A percentile compares a stretch with the other conserved stretches of the same genome.
Conservation (phyloP, 2,797 vertebrate species). For the Hipposideros larvatus region DNA sequence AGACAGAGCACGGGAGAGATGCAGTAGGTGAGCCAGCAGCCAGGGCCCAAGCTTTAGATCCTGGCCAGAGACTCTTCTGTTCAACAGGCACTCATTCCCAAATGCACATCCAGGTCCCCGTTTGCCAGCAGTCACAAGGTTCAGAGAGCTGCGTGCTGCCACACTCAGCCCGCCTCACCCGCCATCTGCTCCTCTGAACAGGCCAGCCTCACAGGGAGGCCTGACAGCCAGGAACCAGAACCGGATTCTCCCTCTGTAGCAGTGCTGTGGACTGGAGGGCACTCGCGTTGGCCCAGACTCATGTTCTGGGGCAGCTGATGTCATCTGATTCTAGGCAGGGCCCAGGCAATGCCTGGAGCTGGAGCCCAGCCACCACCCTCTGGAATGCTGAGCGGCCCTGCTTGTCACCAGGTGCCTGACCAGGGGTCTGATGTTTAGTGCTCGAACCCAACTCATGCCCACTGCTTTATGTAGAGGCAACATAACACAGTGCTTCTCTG, state of each 20-base stretch:
- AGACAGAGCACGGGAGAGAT: background rate
- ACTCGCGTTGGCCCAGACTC: background rate
- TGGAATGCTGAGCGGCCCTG: background rate
- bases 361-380: background rate
- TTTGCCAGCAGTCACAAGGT: slow-evolving; percentile 57
- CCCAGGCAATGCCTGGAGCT: background rate
- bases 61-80: background rate
- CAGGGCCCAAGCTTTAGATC: background rate
- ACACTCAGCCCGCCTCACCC: slow-evolving; percentile 64
- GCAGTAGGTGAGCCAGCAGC: background rate
- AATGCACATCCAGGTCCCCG: background rate
- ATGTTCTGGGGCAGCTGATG: background rate
- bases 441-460: background rate
- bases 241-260: background rate
- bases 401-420: background rate
- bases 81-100: background rate
- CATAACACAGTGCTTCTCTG: background rate
- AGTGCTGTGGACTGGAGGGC: background rate
- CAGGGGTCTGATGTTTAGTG: background rate
- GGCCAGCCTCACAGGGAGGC: slow-evolving; percentile 43
- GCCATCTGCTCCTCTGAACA: slow-evolving; percentile 74
- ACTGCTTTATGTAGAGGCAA: background rate
- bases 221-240: slow-evolving; percentile 40
- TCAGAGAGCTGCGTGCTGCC: slow-evolving; percentile 65
- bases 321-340: background rate